Base-by-base conservation (phyloP, 2,888 invertebrate genomes). In the Neoascia interrupta region DNA sequence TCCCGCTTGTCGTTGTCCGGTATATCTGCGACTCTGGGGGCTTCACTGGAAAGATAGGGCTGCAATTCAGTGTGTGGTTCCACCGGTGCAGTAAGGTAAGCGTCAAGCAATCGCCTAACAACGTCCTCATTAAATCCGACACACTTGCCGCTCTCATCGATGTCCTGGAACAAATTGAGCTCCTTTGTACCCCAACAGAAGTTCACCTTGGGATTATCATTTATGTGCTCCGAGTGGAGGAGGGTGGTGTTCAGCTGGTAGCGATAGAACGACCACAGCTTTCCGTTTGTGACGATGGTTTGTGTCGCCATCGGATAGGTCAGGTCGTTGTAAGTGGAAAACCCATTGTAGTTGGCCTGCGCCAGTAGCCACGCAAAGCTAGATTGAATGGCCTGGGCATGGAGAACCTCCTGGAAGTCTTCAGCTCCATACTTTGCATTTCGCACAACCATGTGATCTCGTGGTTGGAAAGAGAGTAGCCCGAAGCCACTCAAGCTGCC, bases 221-320 rank as follows among this genome's bases (percentile, higher is more conserved):
- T 88, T n/a, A 91, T 88, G 82, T 92, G 86, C 81, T 93, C 91
- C 23, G 91, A 89, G 84, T 95, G 92, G 82, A 95, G 88, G 10
- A 92, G 85, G 28, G 93, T 90, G 0, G 97, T 98, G 86, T 99
- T 99, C 66, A 99, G 88, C 87, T 99, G 99, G 86, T 98, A 99
- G 10, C 93, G 91, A 85, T 94, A 95, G 82, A 98, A 94, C 0
- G 95, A 94, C 93, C 96, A 97, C 2, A 91, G 86, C 81, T 94
- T 92, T 0, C 99, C 98, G 89, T 99, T 94, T 0, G 97, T 96
- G 34, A 98, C 91, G 10, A 97, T 90, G 11, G 95, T 93, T 91
- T 99, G 98, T 2, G 96, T 94, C 0, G 94, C 92, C 63, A 98
- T 87, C 0, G 99, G 99, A 87, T 97, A 97, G 0, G 96, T 96